These are phyloP conservation scores for Dryobotodes eremita DNA, from an alignment of 2,888 invertebrate genomes.

Conservation along the genomic window DNA sequence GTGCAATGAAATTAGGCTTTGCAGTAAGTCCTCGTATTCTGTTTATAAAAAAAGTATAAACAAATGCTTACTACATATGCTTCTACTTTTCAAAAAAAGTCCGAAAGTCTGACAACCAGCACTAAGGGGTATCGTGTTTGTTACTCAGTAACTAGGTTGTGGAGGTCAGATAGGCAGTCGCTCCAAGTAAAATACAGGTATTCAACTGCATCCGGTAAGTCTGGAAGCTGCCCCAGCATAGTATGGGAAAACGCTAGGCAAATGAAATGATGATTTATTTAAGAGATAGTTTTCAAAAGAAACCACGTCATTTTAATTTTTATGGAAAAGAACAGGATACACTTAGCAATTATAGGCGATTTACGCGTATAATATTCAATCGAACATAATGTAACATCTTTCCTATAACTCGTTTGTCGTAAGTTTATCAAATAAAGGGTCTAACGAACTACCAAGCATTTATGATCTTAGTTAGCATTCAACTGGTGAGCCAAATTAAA, in stretches of 20 bases:
- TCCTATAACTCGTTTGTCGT: neutral
- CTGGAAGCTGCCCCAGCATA: too few relatives aligned
- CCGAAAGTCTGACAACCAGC: too few relatives aligned
- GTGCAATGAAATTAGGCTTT: neutral
- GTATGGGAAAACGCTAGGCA: too few relatives aligned
- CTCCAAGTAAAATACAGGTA: too few relatives aligned
- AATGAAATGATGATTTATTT: too few relatives aligned
- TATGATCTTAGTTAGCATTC: slow-evolving; percentile 40
- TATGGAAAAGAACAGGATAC: slow-evolving; percentile 14
- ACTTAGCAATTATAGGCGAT: slow-evolving; percentile 5
- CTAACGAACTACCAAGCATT: slow-evolving; percentile 5
- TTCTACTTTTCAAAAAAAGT: too few relatives aligned
- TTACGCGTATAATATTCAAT: slow-evolving; percentile 23
- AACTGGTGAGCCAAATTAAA: slow-evolving; percentile 57
- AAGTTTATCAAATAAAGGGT: slow-evolving; percentile 9
- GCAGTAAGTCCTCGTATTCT: neutral
- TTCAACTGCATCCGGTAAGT: too few relatives aligned
- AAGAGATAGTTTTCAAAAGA: too few relatives aligned
- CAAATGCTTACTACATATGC: neutral
- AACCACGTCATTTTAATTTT: slow-evolving; percentile 8
- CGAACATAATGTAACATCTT: slow-evolving; percentile 2
- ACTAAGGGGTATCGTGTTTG: too few relatives aligned
- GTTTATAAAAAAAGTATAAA: neutral
- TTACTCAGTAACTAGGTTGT: too few relatives aligned
- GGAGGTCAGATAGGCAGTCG: too few relatives aligned